A percentile compares a stretch with the other conserved stretches of the same genome.
Conservation (phyloP, 2,888 invertebrate genomes). For the Bombylius discolor region DNA sequence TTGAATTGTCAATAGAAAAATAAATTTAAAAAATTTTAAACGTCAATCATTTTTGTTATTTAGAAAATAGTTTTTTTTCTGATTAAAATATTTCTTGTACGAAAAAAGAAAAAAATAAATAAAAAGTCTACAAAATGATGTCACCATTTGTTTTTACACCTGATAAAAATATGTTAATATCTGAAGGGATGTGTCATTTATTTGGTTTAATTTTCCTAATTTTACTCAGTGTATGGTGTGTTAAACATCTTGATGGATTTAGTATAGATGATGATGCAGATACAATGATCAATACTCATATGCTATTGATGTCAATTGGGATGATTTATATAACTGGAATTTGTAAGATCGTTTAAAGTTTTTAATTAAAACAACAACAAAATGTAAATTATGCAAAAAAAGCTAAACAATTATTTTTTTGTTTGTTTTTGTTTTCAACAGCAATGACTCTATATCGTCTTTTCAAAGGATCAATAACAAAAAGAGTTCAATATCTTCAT, state of each 20-base stretch:
- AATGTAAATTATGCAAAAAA: neutral
- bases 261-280: neutral
- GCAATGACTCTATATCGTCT: neutral
- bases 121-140: too few relatives aligned
- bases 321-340: neutral
- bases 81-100: too few relatives aligned
- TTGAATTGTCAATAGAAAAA: too few relatives aligned
- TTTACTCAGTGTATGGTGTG: neutral
- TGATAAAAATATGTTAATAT: too few relatives aligned
- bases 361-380: neutral
- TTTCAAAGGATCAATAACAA: neutral
- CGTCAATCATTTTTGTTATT: too few relatives aligned
- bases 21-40: too few relatives aligned
- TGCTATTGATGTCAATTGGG: neutral
- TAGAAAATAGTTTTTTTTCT: too few relatives aligned
- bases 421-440: neutral
- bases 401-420: too few relatives aligned
- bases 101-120: too few relatives aligned
- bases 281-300: neutral
- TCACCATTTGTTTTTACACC: too few relatives aligned
- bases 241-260: neutral
- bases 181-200: neutral
- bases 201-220: neutral
- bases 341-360: neutral
- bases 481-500: neutral